Conservation (phyloP, 2,113 vertebrate species). For the Setophaga petechia region DNA sequence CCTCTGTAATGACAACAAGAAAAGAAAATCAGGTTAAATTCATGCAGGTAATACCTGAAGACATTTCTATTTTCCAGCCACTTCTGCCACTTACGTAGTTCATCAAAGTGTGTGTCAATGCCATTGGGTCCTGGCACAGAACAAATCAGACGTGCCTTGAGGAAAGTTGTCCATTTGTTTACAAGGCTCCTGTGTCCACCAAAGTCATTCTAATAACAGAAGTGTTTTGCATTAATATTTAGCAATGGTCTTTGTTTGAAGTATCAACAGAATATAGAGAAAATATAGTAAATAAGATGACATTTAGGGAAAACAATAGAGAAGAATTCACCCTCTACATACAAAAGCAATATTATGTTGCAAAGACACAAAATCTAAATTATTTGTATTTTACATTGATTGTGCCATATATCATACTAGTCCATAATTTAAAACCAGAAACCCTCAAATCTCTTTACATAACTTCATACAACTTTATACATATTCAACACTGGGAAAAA, state of each 20-base stretch:
- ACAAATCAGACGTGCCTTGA: constrained; percentile 94
- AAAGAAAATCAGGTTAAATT: constrained; percentile 31
- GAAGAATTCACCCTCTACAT: background rate
- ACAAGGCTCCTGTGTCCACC: constrained; percentile 97
- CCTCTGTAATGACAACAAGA: constrained; percentile 79
- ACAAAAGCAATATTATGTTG: background rate
- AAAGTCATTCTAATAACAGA: constrained; percentile 88
- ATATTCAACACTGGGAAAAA: background rate
- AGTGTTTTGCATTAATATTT: background rate
- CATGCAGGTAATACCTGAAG: background rate
- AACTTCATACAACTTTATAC: background rate
- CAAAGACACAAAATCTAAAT: background rate
- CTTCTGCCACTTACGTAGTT: constrained; percentile 86
- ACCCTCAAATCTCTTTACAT: background rate
- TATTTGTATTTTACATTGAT: background rate
- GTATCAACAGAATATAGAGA: background rate
- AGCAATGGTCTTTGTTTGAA: background rate
- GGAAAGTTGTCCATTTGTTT: constrained; percentile 98
- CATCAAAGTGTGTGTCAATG: constrained; percentile 98
- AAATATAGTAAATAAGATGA: background rate
- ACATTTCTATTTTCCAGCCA: background rate
- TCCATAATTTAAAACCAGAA: background rate
- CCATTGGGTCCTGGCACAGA: constrained; percentile 95
- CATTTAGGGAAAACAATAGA: background rate
- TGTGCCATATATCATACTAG: background rate